Percentiles rank a stretch among this genome's conserved stretches.
phyloP scores from a whole-genome alignment of 2,888 invertebrate species.

The Crossocerus cetratus region DNA sequence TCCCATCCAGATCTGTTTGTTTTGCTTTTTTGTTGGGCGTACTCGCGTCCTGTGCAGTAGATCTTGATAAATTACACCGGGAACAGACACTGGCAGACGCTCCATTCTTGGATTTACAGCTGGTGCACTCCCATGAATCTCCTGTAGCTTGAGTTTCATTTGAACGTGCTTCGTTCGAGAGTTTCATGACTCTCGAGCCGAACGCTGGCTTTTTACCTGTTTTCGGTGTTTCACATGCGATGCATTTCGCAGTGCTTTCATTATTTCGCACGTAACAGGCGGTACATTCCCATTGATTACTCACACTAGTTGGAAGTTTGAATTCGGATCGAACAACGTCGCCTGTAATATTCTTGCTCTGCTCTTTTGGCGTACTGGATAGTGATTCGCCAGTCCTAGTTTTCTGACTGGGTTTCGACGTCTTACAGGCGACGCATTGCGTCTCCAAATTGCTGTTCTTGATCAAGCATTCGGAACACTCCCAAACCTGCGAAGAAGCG shows the following conservation, averaged over 20 bases:
- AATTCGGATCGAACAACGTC: constrained; percentile 62
- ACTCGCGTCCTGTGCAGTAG: constrained; percentile 55
- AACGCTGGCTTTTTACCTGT: constrained; percentile 64
- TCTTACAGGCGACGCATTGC: constrained; percentile 72
- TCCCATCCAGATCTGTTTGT: background rate
- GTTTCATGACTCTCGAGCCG: constrained; percentile 11
- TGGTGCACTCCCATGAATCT: constrained; percentile 81
- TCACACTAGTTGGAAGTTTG: constrained; percentile 42
- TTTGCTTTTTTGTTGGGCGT: constrained; percentile 34
- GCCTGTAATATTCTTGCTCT: constrained; percentile 30
- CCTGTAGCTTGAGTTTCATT: constrained; percentile 66
- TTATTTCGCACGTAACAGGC: constrained; percentile 80
- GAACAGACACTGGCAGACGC: constrained; percentile 53
- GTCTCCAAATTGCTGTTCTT: constrained; percentile 66
- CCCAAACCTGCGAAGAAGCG: constrained; percentile 64
- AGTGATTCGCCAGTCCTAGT: constrained; percentile 21
- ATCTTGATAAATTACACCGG: constrained; percentile 71
- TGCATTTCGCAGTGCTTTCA: constrained; percentile 76
- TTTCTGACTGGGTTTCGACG: constrained; percentile 49
- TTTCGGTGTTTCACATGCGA: constrained; percentile 79
- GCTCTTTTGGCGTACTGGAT: constrained; percentile 19
- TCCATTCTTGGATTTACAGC: constrained; percentile 81
- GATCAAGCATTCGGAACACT: constrained; percentile 73
- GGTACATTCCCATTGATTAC: constrained; percentile 79
- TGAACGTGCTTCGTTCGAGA: constrained; percentile 26